Percentiles rank a stretch among this genome's conserved stretches.
These are phyloP conservation scores for Solenopsis invicta DNA, from an alignment of 1,140 invertebrate species.

Conservation along the genomic window DNA sequence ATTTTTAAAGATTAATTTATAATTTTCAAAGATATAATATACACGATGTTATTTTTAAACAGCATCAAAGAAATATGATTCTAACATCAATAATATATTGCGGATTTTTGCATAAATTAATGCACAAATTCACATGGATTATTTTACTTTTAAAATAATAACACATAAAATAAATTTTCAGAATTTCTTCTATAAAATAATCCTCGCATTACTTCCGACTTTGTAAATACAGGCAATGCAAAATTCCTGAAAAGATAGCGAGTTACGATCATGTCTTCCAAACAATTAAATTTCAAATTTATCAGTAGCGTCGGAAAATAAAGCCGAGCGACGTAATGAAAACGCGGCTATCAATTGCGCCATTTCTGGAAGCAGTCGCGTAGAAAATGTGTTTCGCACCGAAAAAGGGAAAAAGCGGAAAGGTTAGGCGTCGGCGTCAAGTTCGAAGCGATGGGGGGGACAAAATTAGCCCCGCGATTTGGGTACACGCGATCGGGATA, in stretches of 20 bases:
- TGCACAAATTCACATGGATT: not conserved
- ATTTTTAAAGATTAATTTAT: not conserved
- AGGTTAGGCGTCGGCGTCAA: constrained; percentile 34
- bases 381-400: constrained; percentile 67
- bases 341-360: constrained; percentile 73
- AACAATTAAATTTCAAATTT: constrained; percentile 67
- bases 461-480: constrained; percentile 71
- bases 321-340: constrained; percentile 67
- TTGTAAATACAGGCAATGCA: not conserved
- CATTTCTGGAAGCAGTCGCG: constrained; percentile 43
- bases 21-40: not conserved
- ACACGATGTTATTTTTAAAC: not conserved
- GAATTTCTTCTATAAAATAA: not conserved
- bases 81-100: not conserved
- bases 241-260: constrained; percentile 23
- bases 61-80: constrained; percentile 2
- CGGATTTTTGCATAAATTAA: not conserved
- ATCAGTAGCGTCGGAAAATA: constrained; percentile 35
- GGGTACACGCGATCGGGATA: constrained; percentile 65
- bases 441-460: constrained; percentile 28
- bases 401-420: not conserved
- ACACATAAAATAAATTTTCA: not conserved
- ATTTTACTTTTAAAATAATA: not conserved
- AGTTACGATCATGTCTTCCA: constrained; percentile 52
- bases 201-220: not conserved